Percentiles rank a stretch among this genome's conserved stretches.
Evolutionary conservation across 2,888 invertebrate species (phyloP).

Genomic region (Eugnorisma glareosa): DNA sequence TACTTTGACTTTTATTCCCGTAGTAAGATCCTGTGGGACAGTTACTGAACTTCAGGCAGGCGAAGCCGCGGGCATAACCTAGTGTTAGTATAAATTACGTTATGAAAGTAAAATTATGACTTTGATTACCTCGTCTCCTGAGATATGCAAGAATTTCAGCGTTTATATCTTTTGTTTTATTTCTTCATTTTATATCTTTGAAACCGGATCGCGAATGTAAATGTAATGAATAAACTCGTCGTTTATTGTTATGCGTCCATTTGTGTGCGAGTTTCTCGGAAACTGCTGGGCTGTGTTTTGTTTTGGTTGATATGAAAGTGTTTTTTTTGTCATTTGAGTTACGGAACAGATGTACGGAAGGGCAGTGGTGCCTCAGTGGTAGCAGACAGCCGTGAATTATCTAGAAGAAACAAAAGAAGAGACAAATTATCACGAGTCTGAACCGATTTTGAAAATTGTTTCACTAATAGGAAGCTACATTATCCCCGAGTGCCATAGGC

Average conservation of each 20-base stretch:
- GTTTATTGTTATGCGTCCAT: slow-evolving; percentile 31
- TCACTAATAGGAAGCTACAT: no score
- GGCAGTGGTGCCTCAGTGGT: background rate
- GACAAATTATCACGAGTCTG: no score
- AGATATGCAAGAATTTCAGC: slow-evolving; percentile 5
- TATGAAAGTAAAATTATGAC: background rate
- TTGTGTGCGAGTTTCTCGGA: slow-evolving; percentile 26
- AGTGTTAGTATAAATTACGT: background rate
- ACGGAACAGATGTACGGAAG: background rate
- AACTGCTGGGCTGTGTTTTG: slow-evolving; percentile 18
- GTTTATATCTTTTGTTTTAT: slow-evolving; percentile 18
- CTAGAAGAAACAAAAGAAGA: no score
- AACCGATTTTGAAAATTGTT: no score
- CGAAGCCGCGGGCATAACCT: no score
- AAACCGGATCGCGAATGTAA: slow-evolving; percentile 40
- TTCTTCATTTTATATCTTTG: background rate
- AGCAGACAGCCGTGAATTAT: no score
- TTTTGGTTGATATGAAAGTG: slow-evolving; percentile 5
- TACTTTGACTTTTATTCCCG: no score
- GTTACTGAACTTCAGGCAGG: no score
- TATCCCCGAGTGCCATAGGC: no score
- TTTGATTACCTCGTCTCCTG: background rate
- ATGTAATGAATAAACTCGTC: slow-evolving; percentile 33
- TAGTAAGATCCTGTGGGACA: no score
- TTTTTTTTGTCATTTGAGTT: background rate